phyloP scores from a whole-genome alignment of 2,113 vertebrate species.

The Anas platyrhynchos region DNA sequence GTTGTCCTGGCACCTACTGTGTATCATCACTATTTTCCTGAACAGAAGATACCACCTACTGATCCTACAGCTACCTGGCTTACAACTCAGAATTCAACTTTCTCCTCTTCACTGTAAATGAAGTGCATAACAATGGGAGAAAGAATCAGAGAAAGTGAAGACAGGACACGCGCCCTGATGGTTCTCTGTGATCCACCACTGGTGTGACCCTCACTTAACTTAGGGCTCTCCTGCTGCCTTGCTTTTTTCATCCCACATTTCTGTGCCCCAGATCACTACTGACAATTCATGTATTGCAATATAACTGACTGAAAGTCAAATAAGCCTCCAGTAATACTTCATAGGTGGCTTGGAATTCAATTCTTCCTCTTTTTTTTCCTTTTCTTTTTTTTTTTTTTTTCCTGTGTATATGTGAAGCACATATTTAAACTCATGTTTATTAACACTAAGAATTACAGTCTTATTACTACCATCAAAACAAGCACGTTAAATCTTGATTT shows the following conservation, averaged over 20 bases:
- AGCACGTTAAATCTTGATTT: neutral
- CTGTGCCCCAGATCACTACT: neutral
- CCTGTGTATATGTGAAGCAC: neutral
- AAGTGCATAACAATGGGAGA: neutral
- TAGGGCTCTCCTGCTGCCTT: fast-evolving
- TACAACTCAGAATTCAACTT: neutral
- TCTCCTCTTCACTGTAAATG: neutral
- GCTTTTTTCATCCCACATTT: neutral
- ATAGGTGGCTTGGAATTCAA: neutral
- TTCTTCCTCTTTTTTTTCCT: neutral
- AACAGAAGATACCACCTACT: neutral
- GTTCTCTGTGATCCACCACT: neutral
- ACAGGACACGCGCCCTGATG: neutral
- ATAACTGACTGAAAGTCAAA: neutral
- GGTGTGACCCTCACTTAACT: neutral
- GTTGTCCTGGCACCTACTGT: neutral
- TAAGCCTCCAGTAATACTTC: neutral
- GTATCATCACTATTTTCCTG: neutral
- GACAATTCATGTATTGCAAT: neutral
- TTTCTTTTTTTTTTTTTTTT: neutral
- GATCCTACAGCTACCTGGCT: neutral
- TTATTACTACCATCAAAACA: neutral
- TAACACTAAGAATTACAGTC: neutral
- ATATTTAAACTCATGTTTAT: neutral
- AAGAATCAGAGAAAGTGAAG: neutral